A percentile compares a stretch with the other conserved stretches of the same genome.
Evolutionary conservation across 2,113 vertebrate species (phyloP).

Genomic region (Tetraodon nigroviridis): DNA sequence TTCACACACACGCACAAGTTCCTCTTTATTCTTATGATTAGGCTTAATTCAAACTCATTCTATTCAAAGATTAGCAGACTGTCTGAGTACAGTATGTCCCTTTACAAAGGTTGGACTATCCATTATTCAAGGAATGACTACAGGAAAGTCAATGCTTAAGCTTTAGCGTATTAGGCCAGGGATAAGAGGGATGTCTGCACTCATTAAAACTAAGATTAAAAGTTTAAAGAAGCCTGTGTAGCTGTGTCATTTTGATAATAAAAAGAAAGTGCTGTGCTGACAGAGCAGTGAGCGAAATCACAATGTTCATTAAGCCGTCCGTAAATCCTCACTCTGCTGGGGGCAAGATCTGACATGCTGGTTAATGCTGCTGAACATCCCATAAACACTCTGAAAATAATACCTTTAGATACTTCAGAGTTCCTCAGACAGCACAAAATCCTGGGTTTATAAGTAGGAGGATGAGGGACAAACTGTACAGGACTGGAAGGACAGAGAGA

Average conservation of each 20-base stretch:
- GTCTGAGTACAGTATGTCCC: constrained; percentile 11
- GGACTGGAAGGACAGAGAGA: too few species aligned
- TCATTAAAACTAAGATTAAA: constrained; percentile 53
- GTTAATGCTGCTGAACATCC: constrained; percentile 46
- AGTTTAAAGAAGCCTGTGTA: constrained; percentile 36
- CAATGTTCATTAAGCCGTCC: constrained; percentile 55
- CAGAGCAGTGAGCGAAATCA: constrained; percentile 39
- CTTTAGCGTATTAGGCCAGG: constrained; percentile 37
- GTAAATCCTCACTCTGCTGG: constrained; percentile 47
- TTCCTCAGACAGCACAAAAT: too few species aligned
- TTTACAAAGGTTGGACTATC: constrained; percentile 24
- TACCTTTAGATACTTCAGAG: too few species aligned
- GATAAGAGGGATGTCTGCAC: constrained; percentile 34
- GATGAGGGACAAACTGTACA: too few species aligned
- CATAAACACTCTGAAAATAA: not conserved
- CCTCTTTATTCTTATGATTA: not conserved
- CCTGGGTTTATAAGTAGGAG: too few species aligned
- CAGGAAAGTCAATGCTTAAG: constrained; percentile 34
- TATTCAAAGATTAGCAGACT: not conserved
- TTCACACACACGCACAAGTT: too few species aligned
- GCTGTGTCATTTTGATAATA: constrained; percentile 13
- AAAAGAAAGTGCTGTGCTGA: constrained; percentile 39
- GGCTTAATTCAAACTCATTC: not conserved
- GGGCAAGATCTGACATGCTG: constrained; percentile 46
- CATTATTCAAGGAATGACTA: constrained; percentile 33